phyloP scores from a whole-genome alignment of 2,113 vertebrate genomes.

The Phyllostomus discolor region DNA sequence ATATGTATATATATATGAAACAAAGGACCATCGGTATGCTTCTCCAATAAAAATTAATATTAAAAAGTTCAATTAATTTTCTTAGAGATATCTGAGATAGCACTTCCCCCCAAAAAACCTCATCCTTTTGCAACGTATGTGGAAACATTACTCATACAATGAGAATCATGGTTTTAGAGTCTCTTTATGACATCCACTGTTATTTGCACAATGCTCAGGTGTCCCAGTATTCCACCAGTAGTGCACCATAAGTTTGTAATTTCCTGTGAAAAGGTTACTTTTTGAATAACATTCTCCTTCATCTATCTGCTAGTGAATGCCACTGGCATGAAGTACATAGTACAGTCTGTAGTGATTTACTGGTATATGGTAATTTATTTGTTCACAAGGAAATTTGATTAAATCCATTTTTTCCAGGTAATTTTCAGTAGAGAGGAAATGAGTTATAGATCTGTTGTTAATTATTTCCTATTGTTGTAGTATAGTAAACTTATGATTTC shows the following conservation, averaged over 20 bases:
- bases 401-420: not conserved
- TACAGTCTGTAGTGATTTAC: not conserved
- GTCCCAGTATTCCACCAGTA: not conserved
- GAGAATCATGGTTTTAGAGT: not conserved
- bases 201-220: not conserved
- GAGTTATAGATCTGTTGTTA: not conserved
- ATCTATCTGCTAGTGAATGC: not conserved
- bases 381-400: not conserved
- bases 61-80: not conserved
- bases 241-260: not conserved
- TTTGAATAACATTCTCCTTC: not conserved
- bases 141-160: not conserved
- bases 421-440: not conserved
- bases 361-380: not conserved
- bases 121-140: not conserved
- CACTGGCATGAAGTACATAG: not conserved
- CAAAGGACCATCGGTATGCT: not conserved
- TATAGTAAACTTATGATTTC: not conserved
- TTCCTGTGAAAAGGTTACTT: not conserved
- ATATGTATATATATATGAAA: not conserved
- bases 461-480: not conserved
- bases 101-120: not conserved
- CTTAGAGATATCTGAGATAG: not conserved
- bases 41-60: not conserved
- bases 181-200: not conserved